Evolutionary conservation across 2,797 vertebrate species (phyloP).

Genomic region (Manis pentadactyla): DNA sequence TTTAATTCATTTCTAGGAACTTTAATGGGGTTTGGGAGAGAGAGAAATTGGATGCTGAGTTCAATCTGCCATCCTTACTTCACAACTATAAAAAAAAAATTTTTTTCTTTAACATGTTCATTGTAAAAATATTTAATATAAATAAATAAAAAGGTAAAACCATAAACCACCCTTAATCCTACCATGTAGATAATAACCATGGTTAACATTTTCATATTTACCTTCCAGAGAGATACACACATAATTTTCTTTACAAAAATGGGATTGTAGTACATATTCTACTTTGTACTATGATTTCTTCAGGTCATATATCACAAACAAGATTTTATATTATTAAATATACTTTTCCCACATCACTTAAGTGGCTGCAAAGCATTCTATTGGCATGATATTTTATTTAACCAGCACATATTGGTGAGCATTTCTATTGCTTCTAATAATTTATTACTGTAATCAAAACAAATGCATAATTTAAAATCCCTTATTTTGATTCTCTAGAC

Average conservation of each 20-base stretch:
- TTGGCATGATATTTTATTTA: not conserved
- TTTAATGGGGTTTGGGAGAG: not conserved
- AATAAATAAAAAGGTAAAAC: not conserved
- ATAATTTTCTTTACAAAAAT: constrained; percentile 51
- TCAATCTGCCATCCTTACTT: not conserved
- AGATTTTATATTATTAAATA: not conserved
- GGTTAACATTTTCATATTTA: not conserved
- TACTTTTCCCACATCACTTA: not conserved
- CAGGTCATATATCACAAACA: not conserved
- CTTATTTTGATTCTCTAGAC: constrained; percentile 36
- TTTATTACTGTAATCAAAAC: not conserved
- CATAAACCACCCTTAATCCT: not conserved
- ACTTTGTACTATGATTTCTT: not conserved
- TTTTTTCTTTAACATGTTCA: not conserved
- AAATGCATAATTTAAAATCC: not conserved
- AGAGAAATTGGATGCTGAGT: not conserved
- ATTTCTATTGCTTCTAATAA: constrained; percentile 8
- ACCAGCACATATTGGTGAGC: not conserved
- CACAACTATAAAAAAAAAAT: not conserved
- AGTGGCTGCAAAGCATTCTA: not conserved
- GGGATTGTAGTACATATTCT: not conserved
- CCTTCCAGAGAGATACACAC: not conserved
- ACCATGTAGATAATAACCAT: not conserved
- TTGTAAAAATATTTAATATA: not conserved
- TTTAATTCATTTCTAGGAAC: not conserved